Conservation (phyloP, 2,113 vertebrate genomes). For the Oenanthe oenanthe region DNA sequence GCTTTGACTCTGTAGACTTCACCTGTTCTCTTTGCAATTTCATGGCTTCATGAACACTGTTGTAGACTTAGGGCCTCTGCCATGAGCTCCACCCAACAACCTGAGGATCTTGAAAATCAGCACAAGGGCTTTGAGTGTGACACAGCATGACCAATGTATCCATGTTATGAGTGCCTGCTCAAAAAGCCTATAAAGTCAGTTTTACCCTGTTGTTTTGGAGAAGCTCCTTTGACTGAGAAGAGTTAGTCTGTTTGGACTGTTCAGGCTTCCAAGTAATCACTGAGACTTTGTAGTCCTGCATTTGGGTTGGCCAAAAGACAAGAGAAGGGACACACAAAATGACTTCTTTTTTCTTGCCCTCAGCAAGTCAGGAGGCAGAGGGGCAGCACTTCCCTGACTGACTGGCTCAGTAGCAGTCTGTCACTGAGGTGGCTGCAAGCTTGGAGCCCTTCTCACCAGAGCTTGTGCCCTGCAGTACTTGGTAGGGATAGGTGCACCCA, state of each 20-base stretch:
- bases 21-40: not conserved
- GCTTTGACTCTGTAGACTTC: not conserved
- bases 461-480: not conserved
- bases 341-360: not conserved
- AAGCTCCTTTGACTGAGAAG: not conserved
- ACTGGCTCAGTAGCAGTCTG: not conserved
- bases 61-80: not conserved
- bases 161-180: not conserved
- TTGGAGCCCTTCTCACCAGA: not conserved
- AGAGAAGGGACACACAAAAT: not conserved
- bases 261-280: not conserved
- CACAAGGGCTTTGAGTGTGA: not conserved
- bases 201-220: not conserved
- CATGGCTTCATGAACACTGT: not conserved
- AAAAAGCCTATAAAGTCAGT: not conserved
- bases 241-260: not conserved
- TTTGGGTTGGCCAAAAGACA: not conserved
- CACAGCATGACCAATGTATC: not conserved
- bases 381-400: not conserved
- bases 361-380: not conserved
- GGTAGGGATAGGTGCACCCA: not conserved
- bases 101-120: not conserved
- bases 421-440: not conserved
- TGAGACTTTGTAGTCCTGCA: not conserved
- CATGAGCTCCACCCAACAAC: not conserved